Percentiles rank a stretch among this genome's conserved stretches.
Evolutionary conservation across 2,797 vertebrate species (phyloP).

Genomic region (Hippoglossus hippoglossus): DNA sequence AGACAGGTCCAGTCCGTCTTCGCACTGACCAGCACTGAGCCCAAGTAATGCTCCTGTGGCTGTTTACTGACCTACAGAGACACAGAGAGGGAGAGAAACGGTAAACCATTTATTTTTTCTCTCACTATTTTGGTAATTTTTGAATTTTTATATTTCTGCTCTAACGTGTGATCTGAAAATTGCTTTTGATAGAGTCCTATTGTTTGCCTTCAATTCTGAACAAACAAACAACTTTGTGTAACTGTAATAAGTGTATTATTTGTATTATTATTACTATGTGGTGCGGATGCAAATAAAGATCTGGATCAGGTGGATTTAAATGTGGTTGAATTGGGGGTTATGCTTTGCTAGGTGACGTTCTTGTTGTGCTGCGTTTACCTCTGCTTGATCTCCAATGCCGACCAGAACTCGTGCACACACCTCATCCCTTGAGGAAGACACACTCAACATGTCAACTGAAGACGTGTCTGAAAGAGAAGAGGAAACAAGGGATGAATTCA

Average conservation of each 20-base stretch:
- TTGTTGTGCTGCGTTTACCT: slow-evolving; percentile 78
- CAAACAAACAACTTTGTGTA: too few relatives aligned
- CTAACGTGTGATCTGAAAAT: too few relatives aligned
- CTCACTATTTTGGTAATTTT: too few relatives aligned
- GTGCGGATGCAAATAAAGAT: too few relatives aligned
- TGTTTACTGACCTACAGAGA: slow-evolving; percentile 88
- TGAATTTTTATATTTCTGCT: too few relatives aligned
- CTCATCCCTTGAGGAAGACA: slow-evolving; percentile 85
- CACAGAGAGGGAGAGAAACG: slow-evolving; percentile 17
- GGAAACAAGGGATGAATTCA: neutral
- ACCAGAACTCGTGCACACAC: slow-evolving; percentile 87
- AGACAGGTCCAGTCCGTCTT: slow-evolving; percentile 92
- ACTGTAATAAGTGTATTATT: too few relatives aligned
- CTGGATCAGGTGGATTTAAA: too few relatives aligned
- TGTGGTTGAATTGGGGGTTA: too few relatives aligned
- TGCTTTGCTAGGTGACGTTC: too few relatives aligned
- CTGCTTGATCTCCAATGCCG: slow-evolving; percentile 86
- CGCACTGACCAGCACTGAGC: slow-evolving; percentile 86
- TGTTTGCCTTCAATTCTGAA: too few relatives aligned
- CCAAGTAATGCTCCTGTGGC: slow-evolving; percentile 92
- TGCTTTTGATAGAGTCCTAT: too few relatives aligned
- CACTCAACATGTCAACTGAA: slow-evolving; percentile 84
- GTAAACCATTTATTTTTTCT: neutral
- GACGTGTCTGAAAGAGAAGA: slow-evolving; percentile 82
- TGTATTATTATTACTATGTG: too few relatives aligned